Evolutionary conservation across 2,888 invertebrate genomes (phyloP).

Genomic region (Hesperia comma): DNA sequence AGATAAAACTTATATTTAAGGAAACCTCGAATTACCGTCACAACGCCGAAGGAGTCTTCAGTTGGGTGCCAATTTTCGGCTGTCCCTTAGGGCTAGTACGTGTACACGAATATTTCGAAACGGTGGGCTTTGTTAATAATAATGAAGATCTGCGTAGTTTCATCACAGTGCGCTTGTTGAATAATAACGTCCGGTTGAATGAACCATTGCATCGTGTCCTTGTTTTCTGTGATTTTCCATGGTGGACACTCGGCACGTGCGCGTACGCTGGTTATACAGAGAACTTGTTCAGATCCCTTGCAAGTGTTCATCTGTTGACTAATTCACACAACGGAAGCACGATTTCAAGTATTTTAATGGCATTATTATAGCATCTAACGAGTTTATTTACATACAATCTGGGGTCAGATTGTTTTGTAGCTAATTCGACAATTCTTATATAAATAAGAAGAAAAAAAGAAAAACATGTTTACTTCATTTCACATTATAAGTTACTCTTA

Average conservation of each 20-base stretch:
- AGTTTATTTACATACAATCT: too few species aligned
- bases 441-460: too few species aligned
- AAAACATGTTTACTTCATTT: too few species aligned
- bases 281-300: slow-evolving; percentile 7
- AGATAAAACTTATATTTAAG: too few species aligned
- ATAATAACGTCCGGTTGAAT: slow-evolving; percentile 82
- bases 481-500: too few species aligned
- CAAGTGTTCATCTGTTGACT: neutral
- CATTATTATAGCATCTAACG: neutral
- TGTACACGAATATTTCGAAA: slow-evolving; percentile 69
- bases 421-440: too few species aligned
- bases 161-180: slow-evolving; percentile 80
- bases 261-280: slow-evolving; percentile 40
- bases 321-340: too few species aligned
- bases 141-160: slow-evolving; percentile 72
- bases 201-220: slow-evolving; percentile 83
- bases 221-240: slow-evolving; percentile 83
- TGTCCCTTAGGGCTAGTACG: slow-evolving; percentile 38
- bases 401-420: too few species aligned
- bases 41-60: neutral
- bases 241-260: slow-evolving; percentile 64
- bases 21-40: neutral
- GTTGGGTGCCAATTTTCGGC: slow-evolving; percentile 53
- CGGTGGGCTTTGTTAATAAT: slow-evolving; percentile 75
- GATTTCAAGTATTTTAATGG: neutral